These are phyloP conservation scores for Calosoma granatense DNA, from an alignment of 1,140 invertebrate species.

Conservation along the genomic window DNA sequence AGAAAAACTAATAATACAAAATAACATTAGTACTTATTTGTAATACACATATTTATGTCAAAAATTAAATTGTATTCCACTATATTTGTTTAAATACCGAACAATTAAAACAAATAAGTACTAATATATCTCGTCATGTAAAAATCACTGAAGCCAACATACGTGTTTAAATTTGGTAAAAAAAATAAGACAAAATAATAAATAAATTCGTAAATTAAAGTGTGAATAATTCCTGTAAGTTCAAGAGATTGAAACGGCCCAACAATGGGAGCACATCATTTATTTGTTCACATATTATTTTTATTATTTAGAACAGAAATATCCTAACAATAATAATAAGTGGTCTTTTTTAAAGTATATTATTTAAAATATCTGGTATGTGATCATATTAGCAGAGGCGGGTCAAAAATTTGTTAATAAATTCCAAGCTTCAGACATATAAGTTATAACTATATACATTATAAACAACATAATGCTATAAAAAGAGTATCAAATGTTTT, in stretches of 20 bases:
- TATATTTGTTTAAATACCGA: background rate
- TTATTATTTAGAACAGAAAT: background rate
- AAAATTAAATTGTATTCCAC: too few species aligned
- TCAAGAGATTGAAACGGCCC: too few species aligned
- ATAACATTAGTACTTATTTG: too few species aligned
- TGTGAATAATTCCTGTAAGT: too few species aligned
- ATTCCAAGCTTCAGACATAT: background rate
- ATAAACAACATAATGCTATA: slow-evolving; percentile 10
- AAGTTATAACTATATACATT: slow-evolving; percentile 15
- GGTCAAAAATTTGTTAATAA: background rate
- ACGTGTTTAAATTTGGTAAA: background rate
- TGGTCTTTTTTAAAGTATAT: background rate
- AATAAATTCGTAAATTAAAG: background rate
- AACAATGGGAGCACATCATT: background rate
- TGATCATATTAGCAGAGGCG: background rate
- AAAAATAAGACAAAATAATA: background rate
- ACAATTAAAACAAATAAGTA: background rate
- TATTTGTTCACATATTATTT: background rate
- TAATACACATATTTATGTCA: too few species aligned
- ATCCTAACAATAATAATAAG: too few species aligned
- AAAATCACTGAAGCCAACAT: background rate
- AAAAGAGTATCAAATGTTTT: slow-evolving; percentile 8
- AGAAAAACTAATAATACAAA: too few species aligned
- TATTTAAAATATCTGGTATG: background rate
- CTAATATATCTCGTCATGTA: too few species aligned